These are phyloP conservation scores for Phenganax subtilis DNA, from an alignment of 92 coral and sea anemone genomes.

Conservation along the genomic window DNA sequence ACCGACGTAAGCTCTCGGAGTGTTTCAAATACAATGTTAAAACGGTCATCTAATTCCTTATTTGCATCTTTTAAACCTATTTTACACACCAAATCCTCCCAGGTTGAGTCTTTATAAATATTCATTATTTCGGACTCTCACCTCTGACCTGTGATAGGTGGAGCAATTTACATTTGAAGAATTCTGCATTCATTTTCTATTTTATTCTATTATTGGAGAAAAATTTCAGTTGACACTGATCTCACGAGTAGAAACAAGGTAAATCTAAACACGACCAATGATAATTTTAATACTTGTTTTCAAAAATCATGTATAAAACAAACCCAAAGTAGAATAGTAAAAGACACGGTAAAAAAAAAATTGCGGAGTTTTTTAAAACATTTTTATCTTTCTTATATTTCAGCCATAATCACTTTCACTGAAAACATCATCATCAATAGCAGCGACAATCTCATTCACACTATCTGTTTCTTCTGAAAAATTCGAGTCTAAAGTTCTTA, in stretches of 20 bases:
- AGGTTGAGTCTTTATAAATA: background rate
- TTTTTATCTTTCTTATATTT: background rate
- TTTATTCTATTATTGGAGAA: too few species aligned
- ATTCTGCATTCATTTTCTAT: too few species aligned
- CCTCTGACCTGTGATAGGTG: too few species aligned
- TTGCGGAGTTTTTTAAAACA: background rate
- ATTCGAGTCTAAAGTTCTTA: slow-evolving; percentile 2
- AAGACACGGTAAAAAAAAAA: too few species aligned
- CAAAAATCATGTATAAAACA: too few species aligned
- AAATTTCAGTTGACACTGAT: too few species aligned
- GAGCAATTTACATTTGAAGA: too few species aligned
- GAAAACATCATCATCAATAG: background rate
- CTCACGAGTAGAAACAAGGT: too few species aligned
- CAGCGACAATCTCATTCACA: background rate
- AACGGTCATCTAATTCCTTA: slow-evolving; percentile 33
- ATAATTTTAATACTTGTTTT: background rate
- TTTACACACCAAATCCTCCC: slow-evolving; percentile 22
- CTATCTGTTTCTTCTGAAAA: slow-evolving; percentile 5
- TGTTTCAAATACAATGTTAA: slow-evolving; percentile 3
- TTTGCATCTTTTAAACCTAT: slow-evolving; percentile 38
- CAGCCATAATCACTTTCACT: background rate
- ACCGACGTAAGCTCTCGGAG: slow-evolving; percentile 29
- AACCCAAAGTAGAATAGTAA: too few species aligned
- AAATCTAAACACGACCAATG: background rate
- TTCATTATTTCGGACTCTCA: too few species aligned